Evolutionary conservation across 1,140 invertebrate species (phyloP), one percentile per base, ranked within the genome.

Genomic region (Neodiprion pinetum): DNA sequence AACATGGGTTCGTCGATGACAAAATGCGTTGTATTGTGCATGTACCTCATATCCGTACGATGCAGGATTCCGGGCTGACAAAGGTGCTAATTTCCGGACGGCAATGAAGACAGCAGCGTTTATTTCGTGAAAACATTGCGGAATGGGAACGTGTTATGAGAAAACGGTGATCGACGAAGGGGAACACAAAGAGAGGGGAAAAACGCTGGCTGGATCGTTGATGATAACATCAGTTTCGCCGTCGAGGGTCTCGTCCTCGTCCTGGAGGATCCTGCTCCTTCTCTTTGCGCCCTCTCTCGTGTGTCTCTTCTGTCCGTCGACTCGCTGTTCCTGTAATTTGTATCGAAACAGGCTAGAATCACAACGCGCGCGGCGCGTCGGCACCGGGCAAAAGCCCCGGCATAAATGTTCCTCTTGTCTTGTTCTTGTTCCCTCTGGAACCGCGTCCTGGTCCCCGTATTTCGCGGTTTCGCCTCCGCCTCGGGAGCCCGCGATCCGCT

Each of bases 161-260:
- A 40, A 40, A 40, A 40, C 28, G 28, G 28, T 0, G 28, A 40
- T 40, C 28, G 28, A 5, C 28, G 28, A 40, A 40, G 28, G 28
- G 28, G 28, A 40, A 40, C 1, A 40, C 28, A 40, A 40, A 40
- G 28, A 40, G 28, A 40, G 28, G 28, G 28, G 28, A 40, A 40
- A 40, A 40, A 61, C 5, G 5, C 8, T 5, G 53, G 53, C 11
- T 61, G 53, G 11, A 76, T 76, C 78, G 67, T 74, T 84, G 82
- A 84, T 84, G 83, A 85, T 85, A 85, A 85, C 82, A 85, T 85
- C 82, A 85, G 83, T 83, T 82, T 79, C 80, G 71, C 71, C 75
- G 75, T 76, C 78, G 68, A 28, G 23, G 28, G 28, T 40, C 28
- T 40, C 2, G 28, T 40, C 28, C 11, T 61, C 28, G 28, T 40